Percentiles rank a stretch among this genome's conserved stretches.
Conservation (phyloP, 1,140 invertebrate genomes). For the Camponotus vicinus region DNA sequence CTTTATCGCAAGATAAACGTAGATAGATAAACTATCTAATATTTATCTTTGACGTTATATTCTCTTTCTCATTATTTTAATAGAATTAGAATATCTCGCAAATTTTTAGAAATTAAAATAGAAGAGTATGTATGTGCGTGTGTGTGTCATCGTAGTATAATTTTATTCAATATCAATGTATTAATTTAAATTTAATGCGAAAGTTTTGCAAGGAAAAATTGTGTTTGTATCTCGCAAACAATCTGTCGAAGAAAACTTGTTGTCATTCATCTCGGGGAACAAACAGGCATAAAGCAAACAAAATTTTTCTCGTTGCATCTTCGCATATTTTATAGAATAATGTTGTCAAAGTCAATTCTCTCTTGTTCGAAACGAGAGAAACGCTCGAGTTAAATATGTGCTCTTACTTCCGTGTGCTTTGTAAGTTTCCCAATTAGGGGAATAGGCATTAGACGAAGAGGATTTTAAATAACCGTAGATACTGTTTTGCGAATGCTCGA, state of each 20-base stretch:
- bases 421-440: conserved; percentile 61
- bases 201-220: conserved; percentile 37
- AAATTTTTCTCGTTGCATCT: conserved; percentile 43
- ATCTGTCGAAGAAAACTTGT: background rate
- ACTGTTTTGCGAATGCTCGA: conserved; percentile 86
- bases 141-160: conserved; percentile 3
- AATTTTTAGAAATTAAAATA: conserved; percentile 24
- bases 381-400: conserved; percentile 29
- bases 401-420: conserved; percentile 37
- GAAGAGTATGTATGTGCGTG: background rate
- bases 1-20: conserved; percentile 28
- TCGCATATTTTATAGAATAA: conserved; percentile 21
- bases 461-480: conserved; percentile 66
- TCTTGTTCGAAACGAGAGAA: conserved; percentile 2
- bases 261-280: background rate
- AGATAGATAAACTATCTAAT: conserved; percentile 10
- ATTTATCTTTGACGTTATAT: background rate
- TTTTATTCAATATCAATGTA: conserved; percentile 23
- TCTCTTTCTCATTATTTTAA: conserved; percentile 20
- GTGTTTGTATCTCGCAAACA: conserved; percentile 27
- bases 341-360: conserved; percentile 46
- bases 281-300: conserved; percentile 7
- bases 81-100: conserved; percentile 40
- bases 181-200: conserved; percentile 27
- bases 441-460: conserved; percentile 56